Base-by-base conservation (phyloP, 2,888 invertebrate species). In the Anagyrus pseudococci region DNA sequence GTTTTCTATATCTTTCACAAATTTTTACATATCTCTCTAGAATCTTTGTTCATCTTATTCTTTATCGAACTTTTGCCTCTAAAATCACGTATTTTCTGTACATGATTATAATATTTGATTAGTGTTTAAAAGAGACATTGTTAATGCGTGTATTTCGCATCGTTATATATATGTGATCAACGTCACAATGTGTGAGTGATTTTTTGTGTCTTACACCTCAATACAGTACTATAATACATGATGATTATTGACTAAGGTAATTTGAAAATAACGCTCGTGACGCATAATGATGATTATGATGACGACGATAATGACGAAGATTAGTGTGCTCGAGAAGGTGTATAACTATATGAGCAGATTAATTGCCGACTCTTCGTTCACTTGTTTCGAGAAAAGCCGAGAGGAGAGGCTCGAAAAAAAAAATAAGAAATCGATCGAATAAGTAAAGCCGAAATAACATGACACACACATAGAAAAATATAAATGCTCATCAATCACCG, bases 151-250 rank as follows among this genome's bases (percentile, higher is more conserved):
- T n/a, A n/a, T 37, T 37, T 13, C 33, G 2, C 33, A 37, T 37
- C 15, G 3, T 37, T 13, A 15, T 15, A 29, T 37, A 8, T 15
- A 37, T 7, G 29, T 29, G 29, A 10, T 29, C 10, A 4, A 7
- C 29, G 29, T 29, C 69, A 75, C 71, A 75, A 71, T 71, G 59
- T 62, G 75, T 77, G 79, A 76, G 70, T 79, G 79, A 71, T 73
- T 71, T 71, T 71, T 62, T 68, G 69, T 69, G 73, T 71, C 71
- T 74, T 73, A 6, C 17, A 60, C 13, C n/a, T n/a, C 15, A 37
- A 37, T 37, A 13, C 33, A 37, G 15, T 74, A 75, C 80, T 80
- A 80, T 80, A 80, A 80, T 80, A 80, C 80, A 80, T 79, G 71
- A 79, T 78, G 72, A 75, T 79, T 77, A 77, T 79, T 80, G 79